Percentiles rank a stretch among this genome's conserved stretches.
These are phyloP conservation scores for Acanthurus tractus DNA, from an alignment of 2,797 vertebrate species.

Conservation along the genomic window DNA sequence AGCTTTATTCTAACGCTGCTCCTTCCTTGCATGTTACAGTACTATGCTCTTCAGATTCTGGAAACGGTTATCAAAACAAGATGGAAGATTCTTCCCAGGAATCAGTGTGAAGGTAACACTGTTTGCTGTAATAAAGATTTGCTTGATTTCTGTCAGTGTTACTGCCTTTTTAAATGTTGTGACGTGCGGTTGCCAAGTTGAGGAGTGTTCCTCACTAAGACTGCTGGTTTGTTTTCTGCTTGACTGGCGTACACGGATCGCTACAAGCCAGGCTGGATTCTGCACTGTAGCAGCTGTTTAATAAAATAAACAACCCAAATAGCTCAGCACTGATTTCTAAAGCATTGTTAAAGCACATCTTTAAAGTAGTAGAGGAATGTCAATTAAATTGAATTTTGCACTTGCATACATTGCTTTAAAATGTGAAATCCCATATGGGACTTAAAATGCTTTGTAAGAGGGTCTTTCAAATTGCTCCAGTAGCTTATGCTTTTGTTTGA, in stretches of 20 bases:
- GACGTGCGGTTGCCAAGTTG: conserved; percentile 79
- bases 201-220: conserved; percentile 70
- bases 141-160: conserved; percentile 68
- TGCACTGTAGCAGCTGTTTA: conserved; percentile 58
- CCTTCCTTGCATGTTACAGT: conserved; percentile 92
- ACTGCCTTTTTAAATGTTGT: conserved; percentile 71
- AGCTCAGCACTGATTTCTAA: conserved; percentile 26
- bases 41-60: conserved; percentile 99
- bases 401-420: background rate
- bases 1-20: conserved; percentile 69
- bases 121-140: background rate
- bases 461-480: conserved; percentile 6
- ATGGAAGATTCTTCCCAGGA: conserved; percentile 99
- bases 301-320: conserved; percentile 55
- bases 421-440: background rate
- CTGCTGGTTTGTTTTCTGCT: conserved; percentile 78
- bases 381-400: background rate
- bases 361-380: conserved; percentile 20
- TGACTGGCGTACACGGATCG: conserved; percentile 61
- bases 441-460: background rate
- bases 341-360: conserved; percentile 34
- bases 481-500: conserved; percentile 6
- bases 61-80: conserved; percentile 99
- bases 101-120: conserved; percentile 97
- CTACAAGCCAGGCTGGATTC: conserved; percentile 59